Conservation (phyloP, 2,888 invertebrate genomes). For the Dryococelus australis region DNA sequence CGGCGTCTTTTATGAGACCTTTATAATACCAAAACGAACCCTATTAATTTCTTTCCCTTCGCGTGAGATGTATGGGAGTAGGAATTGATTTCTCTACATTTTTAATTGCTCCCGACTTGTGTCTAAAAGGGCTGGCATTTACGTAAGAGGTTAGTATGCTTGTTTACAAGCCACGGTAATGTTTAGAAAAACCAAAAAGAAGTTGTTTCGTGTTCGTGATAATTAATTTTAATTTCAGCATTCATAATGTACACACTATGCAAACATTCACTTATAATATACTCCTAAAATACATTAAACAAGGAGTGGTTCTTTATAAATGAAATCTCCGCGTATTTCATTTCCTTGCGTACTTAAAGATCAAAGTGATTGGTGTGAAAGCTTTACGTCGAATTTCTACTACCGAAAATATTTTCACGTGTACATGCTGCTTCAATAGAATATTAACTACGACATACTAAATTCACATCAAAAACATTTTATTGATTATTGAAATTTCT, state of each 20-base stretch:
- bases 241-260: neutral
- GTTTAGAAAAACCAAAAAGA: neutral
- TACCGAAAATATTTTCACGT: too few relatives aligned
- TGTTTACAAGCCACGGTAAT: neutral
- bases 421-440: too few relatives aligned
- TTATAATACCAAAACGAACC: slow-evolving; percentile 39
- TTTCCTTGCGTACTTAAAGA: neutral
- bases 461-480: too few relatives aligned
- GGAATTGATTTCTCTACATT: slow-evolving; percentile 27
- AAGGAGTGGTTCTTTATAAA: neutral
- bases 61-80: slow-evolving; percentile 35
- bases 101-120: slow-evolving; percentile 25
- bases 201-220: neutral
- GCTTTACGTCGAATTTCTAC: neutral
- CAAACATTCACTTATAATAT: neutral
- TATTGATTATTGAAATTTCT: too few relatives aligned
- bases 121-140: neutral
- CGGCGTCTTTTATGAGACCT: slow-evolving; percentile 36
- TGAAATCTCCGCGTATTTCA: neutral
- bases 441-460: too few relatives aligned
- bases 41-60: slow-evolving; percentile 44
- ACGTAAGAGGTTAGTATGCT: slow-evolving; percentile 19
- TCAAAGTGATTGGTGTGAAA: neutral
- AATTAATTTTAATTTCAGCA: slow-evolving; percentile 21
- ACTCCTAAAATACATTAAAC: neutral